Base-by-base conservation (phyloP, 2,113 vertebrate species). In the Oenanthe melanoleuca region DNA sequence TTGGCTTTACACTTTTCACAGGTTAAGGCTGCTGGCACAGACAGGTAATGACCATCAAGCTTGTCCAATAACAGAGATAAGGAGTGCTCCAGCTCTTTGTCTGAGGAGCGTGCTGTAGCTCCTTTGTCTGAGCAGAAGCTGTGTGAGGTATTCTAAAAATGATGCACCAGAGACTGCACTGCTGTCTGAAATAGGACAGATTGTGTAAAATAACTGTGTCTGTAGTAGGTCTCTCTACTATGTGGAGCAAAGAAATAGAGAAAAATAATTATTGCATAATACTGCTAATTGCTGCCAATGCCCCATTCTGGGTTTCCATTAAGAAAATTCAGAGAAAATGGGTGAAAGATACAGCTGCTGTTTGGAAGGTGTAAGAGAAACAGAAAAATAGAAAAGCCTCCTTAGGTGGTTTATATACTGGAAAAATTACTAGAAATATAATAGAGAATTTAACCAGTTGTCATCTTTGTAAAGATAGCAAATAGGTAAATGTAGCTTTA, bases 111-210 rank as follows among this genome's bases (percentile, higher is more conserved):
- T 0, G 0, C 20, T 72, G 9, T 56, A 17, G 59, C 45, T 88
- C 67, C 59, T 91, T 77, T 88, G 57, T 80, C 44, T 47, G 74
- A 95, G 47, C 42, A 86, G 61, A 25, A 77, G 45, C 45, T 77
- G 8, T 69, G 59, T 7, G 7, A 56, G 56, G 8, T 14, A 29
- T 79, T 59, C 19, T 81, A 25, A 50, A 50, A 38, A 69, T 45
- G 29, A 18, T 79, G 53, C 29, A 4, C 13, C 0, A 1, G 65
- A 66, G 37, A 22, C 37, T 16, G 6, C 33, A 63, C 25, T 28
- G 22, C 61, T 71, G 1, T 71, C 52, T 88, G 66, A 88, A 82
- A 40, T 23, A 6, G 22, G 40, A 59, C 70, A 44, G 21, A 24
- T 22, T 26, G 19, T 75, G 11, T 80, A 59, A 79, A 91, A 65